Evolutionary conservation across 2,888 invertebrate species (phyloP), one percentile per base, ranked within the genome.

Genomic region (Aporophyla nigra): DNA sequence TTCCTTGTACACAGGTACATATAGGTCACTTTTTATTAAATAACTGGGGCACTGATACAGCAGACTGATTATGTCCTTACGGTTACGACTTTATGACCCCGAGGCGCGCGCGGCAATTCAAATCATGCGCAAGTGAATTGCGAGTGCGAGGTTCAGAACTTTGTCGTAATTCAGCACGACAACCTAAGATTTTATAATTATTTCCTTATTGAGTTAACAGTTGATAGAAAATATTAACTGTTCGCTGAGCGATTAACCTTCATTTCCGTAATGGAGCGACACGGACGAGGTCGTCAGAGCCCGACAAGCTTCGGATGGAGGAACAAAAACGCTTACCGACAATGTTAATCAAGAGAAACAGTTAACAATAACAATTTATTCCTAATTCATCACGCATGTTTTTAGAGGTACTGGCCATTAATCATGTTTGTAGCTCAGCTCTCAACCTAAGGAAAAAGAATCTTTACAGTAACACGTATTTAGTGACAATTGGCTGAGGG

Each of bases 121-220:
- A 82, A 82, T 80, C 74, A 78, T 76, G 69, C 63, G 85, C 76
- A 69, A 86, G 71, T 78, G 68, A 82, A 82, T 75, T 85, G 78
- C 78, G 54, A 74, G 72, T 65, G 62, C 71, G 59, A 75, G 78
- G 81, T 71, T 59, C 49, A 49, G 51, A 68, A 74, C 33, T 73
- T 74, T 70, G 72, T 53, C 76, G 73, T 78, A 56, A 80, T 76
- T 87, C 78, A 65, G 74, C 82, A 80, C 74, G 78, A 78, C 83
- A 80, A 68, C 65, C 63, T 80, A 76, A 80, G 84, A 76, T 84
- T 86, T 80, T 76, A 75, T 82, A 86, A 87, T 86, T 87, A 85
- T 88, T 90, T 89, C 89, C 90, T 89, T 89, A 87, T 90, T 85
- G 82, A 75, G 79, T 84, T 82, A 86, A 78, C 80, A 80, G 83